These are phyloP conservation scores for Herminia tarsipennalis DNA, from an alignment of 2,888 invertebrate species.

Conservation along the genomic window DNA sequence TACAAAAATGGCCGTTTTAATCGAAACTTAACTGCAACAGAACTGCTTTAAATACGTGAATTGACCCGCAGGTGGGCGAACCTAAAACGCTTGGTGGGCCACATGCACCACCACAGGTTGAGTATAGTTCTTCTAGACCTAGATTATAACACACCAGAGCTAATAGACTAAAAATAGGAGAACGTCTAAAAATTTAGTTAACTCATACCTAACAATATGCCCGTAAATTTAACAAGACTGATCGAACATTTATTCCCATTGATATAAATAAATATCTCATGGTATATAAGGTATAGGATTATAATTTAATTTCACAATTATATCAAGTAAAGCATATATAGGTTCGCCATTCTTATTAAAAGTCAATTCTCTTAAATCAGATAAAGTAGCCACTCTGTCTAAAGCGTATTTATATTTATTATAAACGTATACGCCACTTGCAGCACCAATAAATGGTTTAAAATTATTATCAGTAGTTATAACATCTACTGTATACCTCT, in stretches of 20 bases:
- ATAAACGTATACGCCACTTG: slow-evolving; percentile 65
- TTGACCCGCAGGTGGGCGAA: too few species aligned
- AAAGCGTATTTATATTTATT: slow-evolving; percentile 74
- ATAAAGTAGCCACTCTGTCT: slow-evolving; percentile 64
- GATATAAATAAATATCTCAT: slow-evolving; percentile 45
- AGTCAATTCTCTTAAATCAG: slow-evolving; percentile 59
- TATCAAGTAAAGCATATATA: slow-evolving; percentile 66
- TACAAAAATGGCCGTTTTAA: too few species aligned
- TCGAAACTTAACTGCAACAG: too few species aligned
- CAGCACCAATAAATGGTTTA: slow-evolving; percentile 60
- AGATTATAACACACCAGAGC: too few species aligned
- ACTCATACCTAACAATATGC: too few species aligned
- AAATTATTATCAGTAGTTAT: slow-evolving; percentile 59
- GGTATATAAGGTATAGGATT: slow-evolving; percentile 52
- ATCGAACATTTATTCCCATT: background rate
- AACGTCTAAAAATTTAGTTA: too few species aligned
- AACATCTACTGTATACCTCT: slow-evolving; percentile 53
- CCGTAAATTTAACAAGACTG: too few species aligned
- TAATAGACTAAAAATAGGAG: too few species aligned
- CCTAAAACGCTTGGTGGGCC: too few species aligned
- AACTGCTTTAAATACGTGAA: too few species aligned
- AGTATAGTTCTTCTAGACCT: too few species aligned
- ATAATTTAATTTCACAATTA: slow-evolving; percentile 59
- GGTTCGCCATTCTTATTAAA: slow-evolving; percentile 67
- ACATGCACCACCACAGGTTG: too few species aligned